These are phyloP conservation scores for Atta colombica DNA, from an alignment of 1,140 invertebrate genomes.

Conservation along the genomic window DNA sequence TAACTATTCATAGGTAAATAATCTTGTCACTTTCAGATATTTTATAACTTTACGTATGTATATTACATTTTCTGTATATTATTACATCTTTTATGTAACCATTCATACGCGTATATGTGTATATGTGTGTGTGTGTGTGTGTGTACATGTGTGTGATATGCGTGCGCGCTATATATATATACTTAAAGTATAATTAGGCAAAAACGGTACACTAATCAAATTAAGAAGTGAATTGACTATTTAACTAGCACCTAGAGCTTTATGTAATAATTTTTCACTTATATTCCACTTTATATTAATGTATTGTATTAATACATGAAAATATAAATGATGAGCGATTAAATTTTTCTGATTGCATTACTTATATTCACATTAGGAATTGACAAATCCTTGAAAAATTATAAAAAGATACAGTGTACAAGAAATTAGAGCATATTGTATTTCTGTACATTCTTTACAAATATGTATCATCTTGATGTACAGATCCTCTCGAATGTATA, in stretches of 20 bases:
- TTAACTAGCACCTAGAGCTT: slow-evolving; percentile 60
- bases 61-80: slow-evolving; percentile 41
- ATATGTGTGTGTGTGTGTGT: no score
- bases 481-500: slow-evolving; percentile 66
- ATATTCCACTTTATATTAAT: slow-evolving; percentile 67
- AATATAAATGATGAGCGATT: slow-evolving; percentile 62
- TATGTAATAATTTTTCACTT: slow-evolving; percentile 55
- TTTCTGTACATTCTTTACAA: slow-evolving; percentile 78
- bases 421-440: slow-evolving; percentile 72
- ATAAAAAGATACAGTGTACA: slow-evolving; percentile 69
- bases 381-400: slow-evolving; percentile 68
- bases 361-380: slow-evolving; percentile 69
- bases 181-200: slow-evolving; percentile 54
- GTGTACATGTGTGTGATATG: slow-evolving; percentile 40
- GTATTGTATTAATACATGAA: slow-evolving; percentile 41
- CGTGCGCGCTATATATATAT: not conserved
- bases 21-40: slow-evolving; percentile 28
- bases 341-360: slow-evolving; percentile 60
- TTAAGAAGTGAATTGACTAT: slow-evolving; percentile 65
- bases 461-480: slow-evolving; percentile 68
- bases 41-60: slow-evolving; percentile 50
- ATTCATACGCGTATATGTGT: not conserved
- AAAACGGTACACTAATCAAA: slow-evolving; percentile 71
- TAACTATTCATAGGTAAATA: slow-evolving; percentile 45
- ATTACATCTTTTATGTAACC: slow-evolving; percentile 9